phyloP scores from a whole-genome alignment of 2,888 invertebrate species.

The Orthosia gracilis region DNA sequence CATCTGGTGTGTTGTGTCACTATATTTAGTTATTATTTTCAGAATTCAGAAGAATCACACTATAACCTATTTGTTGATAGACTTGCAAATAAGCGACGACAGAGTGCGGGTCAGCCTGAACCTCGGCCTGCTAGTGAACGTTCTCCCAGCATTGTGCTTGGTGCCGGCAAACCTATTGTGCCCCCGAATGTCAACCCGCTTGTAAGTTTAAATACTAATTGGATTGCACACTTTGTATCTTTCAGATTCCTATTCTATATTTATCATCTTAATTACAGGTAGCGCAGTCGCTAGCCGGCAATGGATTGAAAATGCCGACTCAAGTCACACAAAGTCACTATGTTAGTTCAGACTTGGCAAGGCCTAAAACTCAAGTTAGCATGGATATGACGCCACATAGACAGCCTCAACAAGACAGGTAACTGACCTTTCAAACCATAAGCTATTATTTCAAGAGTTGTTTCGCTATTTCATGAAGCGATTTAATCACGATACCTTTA shows the following conservation, averaged over 20 bases:
- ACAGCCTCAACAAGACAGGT: constrained; percentile 81
- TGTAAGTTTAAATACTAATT: constrained; percentile 71
- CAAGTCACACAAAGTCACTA: constrained; percentile 79
- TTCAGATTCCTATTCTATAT: background rate
- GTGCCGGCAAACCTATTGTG: constrained; percentile 88
- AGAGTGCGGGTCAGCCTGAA: constrained; percentile 92
- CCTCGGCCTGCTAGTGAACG: constrained; percentile 79
- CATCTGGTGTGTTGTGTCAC: background rate
- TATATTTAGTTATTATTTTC: constrained; percentile 28
- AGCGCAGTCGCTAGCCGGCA: constrained; percentile 80
- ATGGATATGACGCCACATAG: constrained; percentile 82
- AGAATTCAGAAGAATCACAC: constrained; percentile 94
- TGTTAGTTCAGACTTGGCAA: constrained; percentile 81
- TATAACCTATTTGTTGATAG: constrained; percentile 94
- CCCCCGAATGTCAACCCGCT: constrained; percentile 86
- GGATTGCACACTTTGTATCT: background rate
- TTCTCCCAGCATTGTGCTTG: constrained; percentile 87
- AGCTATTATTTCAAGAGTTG: background rate
- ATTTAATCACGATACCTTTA: background rate
- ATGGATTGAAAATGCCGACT: constrained; percentile 70
- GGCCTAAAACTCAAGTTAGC: constrained; percentile 78
- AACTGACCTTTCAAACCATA: constrained; percentile 19
- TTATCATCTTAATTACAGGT: constrained; percentile 71
- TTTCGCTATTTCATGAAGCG: background rate
- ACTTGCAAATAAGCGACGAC: constrained; percentile 94